Evolutionary conservation across 2,113 vertebrate species (phyloP).

Genomic region (Corvus moneduloides): DNA sequence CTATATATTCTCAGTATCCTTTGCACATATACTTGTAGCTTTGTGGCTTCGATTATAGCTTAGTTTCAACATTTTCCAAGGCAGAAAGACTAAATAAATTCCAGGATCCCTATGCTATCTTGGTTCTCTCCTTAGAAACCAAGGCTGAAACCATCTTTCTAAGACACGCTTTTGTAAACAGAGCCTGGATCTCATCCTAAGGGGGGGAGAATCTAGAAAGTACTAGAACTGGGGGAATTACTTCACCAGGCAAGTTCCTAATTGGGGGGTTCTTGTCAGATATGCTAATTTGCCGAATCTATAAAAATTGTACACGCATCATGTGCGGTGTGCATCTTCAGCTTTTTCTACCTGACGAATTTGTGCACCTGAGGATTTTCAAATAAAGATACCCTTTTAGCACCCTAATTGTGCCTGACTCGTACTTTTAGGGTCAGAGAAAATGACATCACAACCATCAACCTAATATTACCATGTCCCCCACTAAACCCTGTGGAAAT

Average conservation of each 20-base stretch:
- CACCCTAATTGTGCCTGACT: background rate
- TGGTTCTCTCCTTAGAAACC: background rate
- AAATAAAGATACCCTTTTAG: background rate
- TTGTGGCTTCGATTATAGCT: background rate
- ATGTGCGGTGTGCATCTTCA: accelerated
- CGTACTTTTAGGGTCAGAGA: background rate
- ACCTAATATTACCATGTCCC: accelerated
- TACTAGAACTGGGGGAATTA: background rate
- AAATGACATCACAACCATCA: background rate
- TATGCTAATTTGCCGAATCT: background rate
- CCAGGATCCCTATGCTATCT: background rate
- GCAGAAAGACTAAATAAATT: background rate
- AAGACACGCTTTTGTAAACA: background rate
- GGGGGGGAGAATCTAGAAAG: background rate
- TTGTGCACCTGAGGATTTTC: background rate
- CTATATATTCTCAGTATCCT: background rate
- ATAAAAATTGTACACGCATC: background rate
- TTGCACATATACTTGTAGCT: background rate
- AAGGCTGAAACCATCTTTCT: background rate
- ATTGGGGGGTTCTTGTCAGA: background rate
- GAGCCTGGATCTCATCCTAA: background rate
- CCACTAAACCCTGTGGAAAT: background rate
- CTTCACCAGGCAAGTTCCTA: background rate
- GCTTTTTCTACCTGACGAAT: background rate
- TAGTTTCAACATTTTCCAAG: background rate